phyloP scores from a whole-genome alignment of 2,888 invertebrate genomes.

The Cylloceria caligata region DNA sequence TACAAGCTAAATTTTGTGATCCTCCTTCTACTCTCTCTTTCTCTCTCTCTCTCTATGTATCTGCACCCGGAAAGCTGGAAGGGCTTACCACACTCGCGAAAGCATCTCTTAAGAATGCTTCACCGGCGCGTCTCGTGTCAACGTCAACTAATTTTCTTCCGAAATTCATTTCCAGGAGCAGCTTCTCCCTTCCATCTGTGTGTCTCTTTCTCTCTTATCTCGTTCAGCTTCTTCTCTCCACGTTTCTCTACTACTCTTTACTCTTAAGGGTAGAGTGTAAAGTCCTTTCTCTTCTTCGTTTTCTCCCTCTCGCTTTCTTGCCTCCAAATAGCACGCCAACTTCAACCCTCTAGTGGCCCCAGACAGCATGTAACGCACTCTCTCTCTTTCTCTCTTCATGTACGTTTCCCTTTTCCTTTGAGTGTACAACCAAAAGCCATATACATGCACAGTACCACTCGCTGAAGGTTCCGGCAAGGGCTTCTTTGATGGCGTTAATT shows the following conservation, averaged over 20 bases:
- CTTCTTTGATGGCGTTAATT: conserved; percentile 41
- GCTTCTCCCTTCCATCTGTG: not conserved
- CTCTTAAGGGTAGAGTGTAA: conserved; percentile 16
- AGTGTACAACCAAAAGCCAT: conserved; percentile 21
- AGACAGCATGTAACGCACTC: conserved; percentile 3
- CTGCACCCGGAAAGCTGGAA: conserved; percentile 31
- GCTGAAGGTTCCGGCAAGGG: not conserved
- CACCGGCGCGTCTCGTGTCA: conserved; percentile 63
- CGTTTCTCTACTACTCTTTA: not conserved
- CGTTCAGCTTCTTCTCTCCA: not conserved
- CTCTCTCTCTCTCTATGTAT: too few species aligned
- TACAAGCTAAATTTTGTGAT: conserved; percentile 30
- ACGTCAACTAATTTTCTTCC: conserved; percentile 72
- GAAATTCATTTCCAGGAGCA: conserved; percentile 44
- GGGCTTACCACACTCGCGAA: conserved; percentile 16
- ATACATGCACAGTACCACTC: not conserved
- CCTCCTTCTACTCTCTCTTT: not conserved
- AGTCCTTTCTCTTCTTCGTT: conserved; percentile 37
- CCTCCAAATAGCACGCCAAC: conserved; percentile 32
- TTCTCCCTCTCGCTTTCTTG: conserved; percentile 48
- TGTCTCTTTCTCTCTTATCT: not conserved
- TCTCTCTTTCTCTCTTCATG: conserved; percentile 10
- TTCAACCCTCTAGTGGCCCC: conserved; percentile 21
- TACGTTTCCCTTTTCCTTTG: conserved; percentile 49
- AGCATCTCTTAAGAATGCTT: conserved; percentile 43